These are phyloP conservation scores for Brenthis ino DNA, from an alignment of 2,888 invertebrate genomes.

Conservation along the genomic window DNA sequence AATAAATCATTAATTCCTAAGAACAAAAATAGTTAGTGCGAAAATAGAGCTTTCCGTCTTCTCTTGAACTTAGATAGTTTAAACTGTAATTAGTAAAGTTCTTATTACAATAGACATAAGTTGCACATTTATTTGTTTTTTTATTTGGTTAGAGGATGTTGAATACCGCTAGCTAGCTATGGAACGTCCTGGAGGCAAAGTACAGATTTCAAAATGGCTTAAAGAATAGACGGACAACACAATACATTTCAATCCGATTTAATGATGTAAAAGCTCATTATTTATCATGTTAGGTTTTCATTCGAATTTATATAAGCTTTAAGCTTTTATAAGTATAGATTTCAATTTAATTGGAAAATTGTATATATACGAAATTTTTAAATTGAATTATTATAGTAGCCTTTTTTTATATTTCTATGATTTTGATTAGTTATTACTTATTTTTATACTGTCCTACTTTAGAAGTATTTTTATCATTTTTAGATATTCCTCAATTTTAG, in stretches of 20 bases:
- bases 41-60: slow-evolving; percentile 45
- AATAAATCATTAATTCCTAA: slow-evolving; percentile 46
- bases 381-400: no score
- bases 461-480: no score
- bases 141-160: slow-evolving; percentile 7
- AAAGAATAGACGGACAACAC: slow-evolving; percentile 52
- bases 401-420: no score
- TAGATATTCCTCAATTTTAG: no score
- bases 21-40: slow-evolving; percentile 45
- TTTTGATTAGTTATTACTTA: no score
- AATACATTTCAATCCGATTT: slow-evolving; percentile 44
- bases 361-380: no score
- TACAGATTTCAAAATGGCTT: slow-evolving; percentile 54
- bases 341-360: no score
- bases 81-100: slow-evolving; percentile 5
- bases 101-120: slow-evolving; percentile 24
- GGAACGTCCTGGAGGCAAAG: slow-evolving; percentile 54
- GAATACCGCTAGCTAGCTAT: slow-evolving; percentile 47
- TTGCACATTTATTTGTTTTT: slow-evolving; percentile 25
- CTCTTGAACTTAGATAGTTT: slow-evolving; percentile 33
- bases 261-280: neutral
- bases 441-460: no score
- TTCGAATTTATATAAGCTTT: no score
- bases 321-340: no score
- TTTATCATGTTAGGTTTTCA: no score